Conservation (phyloP, 1,140 invertebrate genomes). For the Anadara kagoshimensis region DNA sequence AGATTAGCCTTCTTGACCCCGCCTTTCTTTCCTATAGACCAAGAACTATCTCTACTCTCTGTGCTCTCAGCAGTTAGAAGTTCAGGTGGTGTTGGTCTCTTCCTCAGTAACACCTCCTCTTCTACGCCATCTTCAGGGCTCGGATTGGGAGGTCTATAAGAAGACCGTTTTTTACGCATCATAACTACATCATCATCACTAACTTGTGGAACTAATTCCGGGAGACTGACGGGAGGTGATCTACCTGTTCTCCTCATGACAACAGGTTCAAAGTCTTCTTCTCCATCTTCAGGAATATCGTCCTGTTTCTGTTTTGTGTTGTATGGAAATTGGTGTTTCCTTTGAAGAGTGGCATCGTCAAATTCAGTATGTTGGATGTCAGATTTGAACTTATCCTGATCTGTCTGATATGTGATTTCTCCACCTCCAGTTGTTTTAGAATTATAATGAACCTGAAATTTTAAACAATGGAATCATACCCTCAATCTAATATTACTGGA, state of each 20-base stretch:
- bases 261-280: slow-evolving; percentile 8
- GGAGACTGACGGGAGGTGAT: not conserved
- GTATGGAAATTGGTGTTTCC: too few species aligned
- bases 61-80: not conserved
- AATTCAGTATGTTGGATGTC: too few species aligned
- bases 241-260: slow-evolving; percentile 17
- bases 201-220: too few species aligned
- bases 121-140: not conserved
- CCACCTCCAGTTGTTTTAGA: slow-evolving; percentile 57
- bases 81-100: not conserved
- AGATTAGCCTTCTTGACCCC: slow-evolving; percentile 90
- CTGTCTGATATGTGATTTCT: slow-evolving; percentile 24
- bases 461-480: not conserved
- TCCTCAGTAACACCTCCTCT: slow-evolving; percentile 18
- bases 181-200: too few species aligned
- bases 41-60: not conserved
- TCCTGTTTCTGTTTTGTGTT: not conserved
- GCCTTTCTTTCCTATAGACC: slow-evolving; percentile 3
- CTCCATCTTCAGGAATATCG: slow-evolving; percentile 10
- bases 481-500: too few species aligned
- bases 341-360: too few species aligned
- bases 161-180: too few species aligned
- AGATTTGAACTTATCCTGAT: not conserved
- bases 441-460: slow-evolving; percentile 68
- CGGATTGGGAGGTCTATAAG: too few species aligned